These are phyloP conservation scores for Gambelia wislizenii DNA, from an alignment of 2,797 vertebrate genomes.

Conservation along the genomic window DNA sequence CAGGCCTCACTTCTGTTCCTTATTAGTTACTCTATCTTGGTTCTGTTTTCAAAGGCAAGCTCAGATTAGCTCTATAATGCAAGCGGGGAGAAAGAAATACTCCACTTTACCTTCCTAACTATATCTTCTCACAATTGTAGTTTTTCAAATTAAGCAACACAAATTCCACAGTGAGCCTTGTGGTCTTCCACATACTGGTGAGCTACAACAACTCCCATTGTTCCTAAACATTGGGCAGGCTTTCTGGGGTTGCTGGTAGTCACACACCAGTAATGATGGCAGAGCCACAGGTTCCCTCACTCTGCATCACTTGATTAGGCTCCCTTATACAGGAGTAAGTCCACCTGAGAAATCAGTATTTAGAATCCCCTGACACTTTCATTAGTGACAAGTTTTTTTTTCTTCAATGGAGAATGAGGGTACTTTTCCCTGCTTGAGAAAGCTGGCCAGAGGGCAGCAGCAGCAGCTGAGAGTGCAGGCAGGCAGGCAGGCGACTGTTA, in stretches of 20 bases:
- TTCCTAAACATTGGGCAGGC: no score
- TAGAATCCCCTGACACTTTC: background rate
- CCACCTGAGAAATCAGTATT: background rate
- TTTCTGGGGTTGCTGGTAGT: no score
- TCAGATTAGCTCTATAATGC: background rate
- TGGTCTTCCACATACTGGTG: no score
- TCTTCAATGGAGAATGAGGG: background rate
- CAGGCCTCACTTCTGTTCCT: no score
- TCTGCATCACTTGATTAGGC: no score
- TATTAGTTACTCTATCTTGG: background rate
- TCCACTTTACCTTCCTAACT: background rate
- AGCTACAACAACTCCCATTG: no score
- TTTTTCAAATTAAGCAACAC: background rate
- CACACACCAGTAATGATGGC: no score
- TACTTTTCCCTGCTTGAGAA: background rate
- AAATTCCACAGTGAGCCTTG: no score
- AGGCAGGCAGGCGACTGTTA: background rate
- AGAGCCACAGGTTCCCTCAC: no score
- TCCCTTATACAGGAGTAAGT: background rate
- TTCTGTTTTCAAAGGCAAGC: background rate
- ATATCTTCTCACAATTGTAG: background rate
- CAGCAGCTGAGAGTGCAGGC: slow-evolving; percentile 39
- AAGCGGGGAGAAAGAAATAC: background rate
- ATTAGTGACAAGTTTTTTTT: background rate
- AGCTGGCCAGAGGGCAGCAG: slow-evolving; percentile 5